Evolutionary conservation across 1,140 invertebrate species (phyloP), one percentile per base, ranked within the genome.

Genomic region (Drosophila nasuta): DNA sequence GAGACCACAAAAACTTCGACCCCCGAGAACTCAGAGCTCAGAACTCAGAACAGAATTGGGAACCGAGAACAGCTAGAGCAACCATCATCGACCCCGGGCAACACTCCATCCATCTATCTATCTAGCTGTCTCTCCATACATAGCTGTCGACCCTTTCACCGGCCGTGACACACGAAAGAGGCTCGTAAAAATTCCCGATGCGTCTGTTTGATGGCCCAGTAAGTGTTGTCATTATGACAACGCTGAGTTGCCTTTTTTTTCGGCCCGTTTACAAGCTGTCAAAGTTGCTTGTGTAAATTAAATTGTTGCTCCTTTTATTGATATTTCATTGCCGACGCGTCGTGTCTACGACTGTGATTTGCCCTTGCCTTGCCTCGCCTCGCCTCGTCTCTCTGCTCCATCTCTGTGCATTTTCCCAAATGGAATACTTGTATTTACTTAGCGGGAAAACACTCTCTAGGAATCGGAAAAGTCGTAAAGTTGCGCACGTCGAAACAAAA

Each of bases 261-360:
- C 63, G 70, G 46, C 8, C 58, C 56, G 66, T 60, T 72, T 71
- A 75, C 70, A 83, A 75, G 86, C 81, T 88, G 83, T 78, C 81
- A 87, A 83, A 88, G 78, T 86, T 90, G 70, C 43, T 76, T 78
- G 80, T 89, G 86, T 81, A 90, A 90, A 89, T 89, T 90, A 88
- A 88, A 89, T 89, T 90, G 86, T 90, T 82, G 81, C 85, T 82
- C 67, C 72, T 85, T 89, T 81, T 89, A 88, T 88, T 89, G 83
- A 88, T 87, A 87, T 81, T 85, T 88, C 77, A 87, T 87, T 89
- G 75, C 73, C 51, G 60, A 17, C 60, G 52, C n/a, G 30, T 54
- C 30, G 33, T 54, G 8, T 8, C 46, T 6, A 3, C 35, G 78
- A 71, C 71, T 62, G 69, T 77, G 81, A 80, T 85, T 80, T 77